A percentile compares a stretch with the other conserved stretches of the same genome.
Evolutionary conservation across 2,888 invertebrate genomes (phyloP).

Genomic region (Abrostola tripartita): DNA sequence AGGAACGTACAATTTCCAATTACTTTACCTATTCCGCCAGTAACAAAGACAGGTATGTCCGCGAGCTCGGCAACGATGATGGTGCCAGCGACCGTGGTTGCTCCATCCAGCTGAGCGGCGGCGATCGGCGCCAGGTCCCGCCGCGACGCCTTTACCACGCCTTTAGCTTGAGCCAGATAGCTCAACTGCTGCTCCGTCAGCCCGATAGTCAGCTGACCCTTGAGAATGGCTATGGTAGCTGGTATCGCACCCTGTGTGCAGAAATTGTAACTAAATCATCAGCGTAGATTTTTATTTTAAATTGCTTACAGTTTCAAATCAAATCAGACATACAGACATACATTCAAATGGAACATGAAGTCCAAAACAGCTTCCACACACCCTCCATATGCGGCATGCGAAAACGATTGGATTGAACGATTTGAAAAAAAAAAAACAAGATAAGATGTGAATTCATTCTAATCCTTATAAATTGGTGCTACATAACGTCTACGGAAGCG

Average conservation of each 20-base stretch:
- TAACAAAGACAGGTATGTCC: conserved; percentile 97
- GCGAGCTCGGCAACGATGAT: conserved; percentile 94
- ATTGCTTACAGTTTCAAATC: no score
- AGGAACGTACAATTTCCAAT: conserved; percentile 1
- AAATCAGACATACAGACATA: background rate
- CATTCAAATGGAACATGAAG: no score
- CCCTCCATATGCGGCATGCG: no score
- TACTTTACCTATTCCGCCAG: conserved; percentile 92
- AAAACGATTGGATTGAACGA: no score
- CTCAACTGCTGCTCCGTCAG: conserved; percentile 90
- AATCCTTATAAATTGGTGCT: conserved; percentile 20
- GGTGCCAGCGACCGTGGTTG: conserved; percentile 99
- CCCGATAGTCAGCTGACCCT: conserved; percentile 95
- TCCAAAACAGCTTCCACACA: no score
- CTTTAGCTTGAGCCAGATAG: conserved; percentile 88
- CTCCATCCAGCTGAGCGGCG: conserved; percentile 92
- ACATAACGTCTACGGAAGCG: conserved; percentile 43
- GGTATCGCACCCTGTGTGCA: conserved; percentile 92
- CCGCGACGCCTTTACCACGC: conserved; percentile 94
- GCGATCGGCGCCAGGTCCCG: conserved; percentile 94
- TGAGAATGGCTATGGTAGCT: conserved; percentile 96
- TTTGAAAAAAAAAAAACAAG: no score
- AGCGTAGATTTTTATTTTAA: no score
- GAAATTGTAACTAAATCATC: no score
- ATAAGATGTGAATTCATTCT: background rate